These are phyloP conservation scores for Formica exsecta DNA, from an alignment of 1,140 invertebrate species.

Conservation along the genomic window DNA sequence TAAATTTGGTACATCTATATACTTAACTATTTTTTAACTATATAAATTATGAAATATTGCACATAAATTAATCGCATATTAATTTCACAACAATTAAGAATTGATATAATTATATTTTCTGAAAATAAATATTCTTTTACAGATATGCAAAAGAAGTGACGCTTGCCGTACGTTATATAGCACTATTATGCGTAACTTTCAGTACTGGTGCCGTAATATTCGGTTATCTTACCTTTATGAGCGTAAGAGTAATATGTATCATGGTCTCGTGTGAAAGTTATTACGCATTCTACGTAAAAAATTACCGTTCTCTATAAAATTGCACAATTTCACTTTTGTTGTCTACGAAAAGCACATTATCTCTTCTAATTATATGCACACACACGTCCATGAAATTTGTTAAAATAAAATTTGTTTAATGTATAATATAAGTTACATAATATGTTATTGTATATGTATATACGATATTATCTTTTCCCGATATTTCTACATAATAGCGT, in stretches of 20 bases:
- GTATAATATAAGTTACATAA: background rate
- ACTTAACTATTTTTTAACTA: too few relatives aligned
- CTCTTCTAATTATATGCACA: too few relatives aligned
- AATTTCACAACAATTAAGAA: too few relatives aligned
- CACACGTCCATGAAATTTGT: background rate
- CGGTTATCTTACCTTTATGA: slow-evolving; percentile 60
- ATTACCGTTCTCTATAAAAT: background rate
- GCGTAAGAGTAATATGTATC: slow-evolving; percentile 50
- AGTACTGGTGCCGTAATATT: slow-evolving; percentile 58
- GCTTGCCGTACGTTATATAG: slow-evolving; percentile 42
- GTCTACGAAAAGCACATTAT: background rate
- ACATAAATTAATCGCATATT: too few relatives aligned
- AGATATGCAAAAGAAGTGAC: slow-evolving; percentile 62
- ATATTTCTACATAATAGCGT: slow-evolving; percentile 48
- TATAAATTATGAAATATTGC: too few relatives aligned
- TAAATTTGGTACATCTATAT: too few relatives aligned
- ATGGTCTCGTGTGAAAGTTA: background rate
- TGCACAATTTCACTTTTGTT: background rate
- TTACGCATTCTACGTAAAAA: background rate
- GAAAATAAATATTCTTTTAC: slow-evolving; percentile 20
- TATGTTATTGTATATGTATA: background rate
- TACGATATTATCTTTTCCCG: background rate
- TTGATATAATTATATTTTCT: background rate
- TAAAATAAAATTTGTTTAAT: slow-evolving; percentile 6
- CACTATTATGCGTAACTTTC: slow-evolving; percentile 46